Evolutionary conservation across 23 tunicate species (phyloP), one percentile per base, ranked within the genome.

Genomic region (Ascidia mentula): DNA sequence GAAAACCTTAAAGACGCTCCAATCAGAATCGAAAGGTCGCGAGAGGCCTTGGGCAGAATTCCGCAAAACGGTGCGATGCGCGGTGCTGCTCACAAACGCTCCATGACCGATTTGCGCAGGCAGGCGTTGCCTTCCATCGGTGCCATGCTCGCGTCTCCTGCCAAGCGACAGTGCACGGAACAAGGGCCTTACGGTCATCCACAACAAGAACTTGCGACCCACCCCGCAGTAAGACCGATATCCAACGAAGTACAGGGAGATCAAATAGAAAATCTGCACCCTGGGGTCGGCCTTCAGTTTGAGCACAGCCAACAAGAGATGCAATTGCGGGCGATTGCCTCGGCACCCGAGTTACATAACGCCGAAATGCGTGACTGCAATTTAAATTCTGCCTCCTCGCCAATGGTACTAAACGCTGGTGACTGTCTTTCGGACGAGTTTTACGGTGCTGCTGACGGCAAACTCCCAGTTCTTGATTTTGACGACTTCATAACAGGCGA

Each of bases 61-160:
- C 38, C 74, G 34, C 74, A 70, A 36, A n/a, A n/a, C 18, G 18
- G 60, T 18, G 18, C 18, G 60, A 17, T 45, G 18, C 74, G 74
- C 38, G 40, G 78, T 36, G 45, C 78, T 17, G 46, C 33, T 17
- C 33, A 30, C 78, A 37, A 74, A 36, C 34, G 46, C 26, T 36
- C 78, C 33, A 53, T 53, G 65, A 53, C 65, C 22, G 65, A 53
- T 28, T 28, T 53, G 22, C 65, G 65, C 65, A 28, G 74, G 18
- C 65, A 53, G 24, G 65, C 65, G 12, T 31, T 77, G 69, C 80
- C 80, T 4, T 77, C 80, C 28, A 77, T 77, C 38, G 80, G 80
- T 2, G 80, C 80, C 8, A 77, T 77, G 80, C 74, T 70, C 37
- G 65, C 28, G 7, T 53, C 65, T 3, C 65, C 65, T 5, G 65